Conservation (phyloP, 1,140 invertebrate genomes). For the Drosophila kanapiae region DNA sequence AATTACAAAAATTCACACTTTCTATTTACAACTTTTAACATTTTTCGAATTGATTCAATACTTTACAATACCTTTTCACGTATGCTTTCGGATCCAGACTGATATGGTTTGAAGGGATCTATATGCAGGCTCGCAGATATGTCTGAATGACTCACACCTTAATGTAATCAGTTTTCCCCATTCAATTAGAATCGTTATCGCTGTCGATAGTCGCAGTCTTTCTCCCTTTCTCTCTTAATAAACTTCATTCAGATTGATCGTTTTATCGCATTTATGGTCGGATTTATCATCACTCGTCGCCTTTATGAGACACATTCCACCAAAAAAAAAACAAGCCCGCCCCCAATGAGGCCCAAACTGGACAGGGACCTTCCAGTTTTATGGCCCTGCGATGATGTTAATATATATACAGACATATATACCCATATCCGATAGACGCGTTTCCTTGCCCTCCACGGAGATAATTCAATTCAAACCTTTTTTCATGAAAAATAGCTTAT, state of each 20-base stretch:
- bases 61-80: not conserved
- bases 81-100: too few relatives aligned
- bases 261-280: constrained; percentile 39
- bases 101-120: not conserved
- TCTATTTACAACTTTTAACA: too few relatives aligned
- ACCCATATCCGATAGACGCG: not conserved
- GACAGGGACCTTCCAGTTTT: constrained; percentile 2
- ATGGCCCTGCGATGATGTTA: constrained; percentile 15
- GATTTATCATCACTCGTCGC: constrained; percentile 21
- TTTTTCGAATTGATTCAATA: too few relatives aligned
- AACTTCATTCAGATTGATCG: constrained; percentile 49
- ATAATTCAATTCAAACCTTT: constrained; percentile 2
- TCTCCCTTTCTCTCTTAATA: constrained; percentile 14
- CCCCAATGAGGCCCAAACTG: not conserved
- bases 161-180: constrained; percentile 26
- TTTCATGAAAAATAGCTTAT: not conserved
- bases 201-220: not conserved
- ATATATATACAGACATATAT: not conserved
- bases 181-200: constrained; percentile 43
- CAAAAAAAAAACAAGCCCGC: not conserved
- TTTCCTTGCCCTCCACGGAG: not conserved
- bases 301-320: constrained; percentile 11
- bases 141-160: constrained; percentile 8
- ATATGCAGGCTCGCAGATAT: too few relatives aligned
- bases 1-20: too few relatives aligned